Evolutionary conservation across 2,797 vertebrate genomes (phyloP), one percentile per base, ranked within the genome.

Genomic region (Poecilia gillii): DNA sequence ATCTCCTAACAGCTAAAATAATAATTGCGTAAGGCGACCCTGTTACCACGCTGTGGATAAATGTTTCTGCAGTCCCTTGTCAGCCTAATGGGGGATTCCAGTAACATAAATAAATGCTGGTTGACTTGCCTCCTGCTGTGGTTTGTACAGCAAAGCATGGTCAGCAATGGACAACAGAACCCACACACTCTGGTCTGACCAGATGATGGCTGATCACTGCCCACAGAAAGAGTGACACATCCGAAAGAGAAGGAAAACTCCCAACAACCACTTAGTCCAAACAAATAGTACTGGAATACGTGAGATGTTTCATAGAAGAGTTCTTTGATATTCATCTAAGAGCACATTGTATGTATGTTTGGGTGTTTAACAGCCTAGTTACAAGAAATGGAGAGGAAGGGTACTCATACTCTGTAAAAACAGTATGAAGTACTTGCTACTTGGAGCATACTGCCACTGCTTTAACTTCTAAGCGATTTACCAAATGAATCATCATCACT

Each of bases 41-140:
- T 46, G 66, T 88, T 84, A 79, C 86, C 86, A 82, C 62, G 82
- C 86, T 84, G 81, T 47, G 80, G 20, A 64, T 73, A 78, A 84
- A 91, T 91, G 87, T 95, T 92, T 91, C 77, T 77, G 59, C 59
- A 80, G 83, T 88, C 91, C 86, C 83, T 49, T 23, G 85, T 85
- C 86, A 77, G 74, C 41, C 71, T 82, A 81, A 84, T 33, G 89
- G 92, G 88, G 80, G 88, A 93, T 91, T 93, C 86, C 93, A 83
- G 85, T 64, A 64, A 7, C 81, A 91, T 91, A 91, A 88, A 85
- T 62, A 45, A 74, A 86, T 39, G 80, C 80, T 80, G 64, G 78
- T 85, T 88, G 88, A 84, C 73, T 84, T 72, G 3, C 79, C 81
- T 81, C 90, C 85, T 68, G 66, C 84, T 86, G 82, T 20, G 87